Evolutionary conservation across 2,888 invertebrate species (phyloP), one percentile per base, ranked within the genome.

Genomic region (Limnephilus rhombicus): DNA sequence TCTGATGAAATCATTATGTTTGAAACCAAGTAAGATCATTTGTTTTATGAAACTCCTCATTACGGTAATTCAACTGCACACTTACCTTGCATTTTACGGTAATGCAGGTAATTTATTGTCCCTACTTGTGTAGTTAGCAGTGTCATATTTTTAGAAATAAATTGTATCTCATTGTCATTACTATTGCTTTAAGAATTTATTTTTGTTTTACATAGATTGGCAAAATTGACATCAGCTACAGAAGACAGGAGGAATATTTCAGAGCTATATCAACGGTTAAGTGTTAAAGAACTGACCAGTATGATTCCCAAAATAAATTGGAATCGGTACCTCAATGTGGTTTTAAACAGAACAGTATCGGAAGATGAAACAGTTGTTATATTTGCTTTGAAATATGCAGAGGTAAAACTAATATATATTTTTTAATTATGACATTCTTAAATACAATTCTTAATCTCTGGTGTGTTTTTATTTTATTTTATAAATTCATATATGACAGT

Each of bases 161-260:
- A 81, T 18, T 12, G 5, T 18, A 1, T 68, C 24, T 24, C 15
- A 68, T 68, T 7, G 18, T 68, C 24, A 24, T 68, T 9, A 68
- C n/a, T 82, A 18, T 80, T 80, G 11, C 13, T 29, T 82, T 85
- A 85, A 37, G 31, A 24, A 37, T 85, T 41, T 24, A 11, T 85
- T 85, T 37, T 85, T 85, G 34, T 82, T 34, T 80, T 41, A 41
- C 92, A 82, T 82, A 96, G 96, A 89, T 94, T 97, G 94, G 97
- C 97, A 92, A 96, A 97, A 95, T 98, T 98, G 92, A 98, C 98
- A 49, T 97, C 97, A 49, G 97, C 98, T 0, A 97, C 98, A 3
- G 98, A 98, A 94, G 98, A 98, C 94, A 96, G 98, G 92, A 97
- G 98, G 53, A 98, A 99, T 95, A 98, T 98, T 1, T 98, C 98